These are phyloP conservation scores for Athene noctua DNA, from an alignment of 2,113 vertebrate genomes.

Conservation along the genomic window DNA sequence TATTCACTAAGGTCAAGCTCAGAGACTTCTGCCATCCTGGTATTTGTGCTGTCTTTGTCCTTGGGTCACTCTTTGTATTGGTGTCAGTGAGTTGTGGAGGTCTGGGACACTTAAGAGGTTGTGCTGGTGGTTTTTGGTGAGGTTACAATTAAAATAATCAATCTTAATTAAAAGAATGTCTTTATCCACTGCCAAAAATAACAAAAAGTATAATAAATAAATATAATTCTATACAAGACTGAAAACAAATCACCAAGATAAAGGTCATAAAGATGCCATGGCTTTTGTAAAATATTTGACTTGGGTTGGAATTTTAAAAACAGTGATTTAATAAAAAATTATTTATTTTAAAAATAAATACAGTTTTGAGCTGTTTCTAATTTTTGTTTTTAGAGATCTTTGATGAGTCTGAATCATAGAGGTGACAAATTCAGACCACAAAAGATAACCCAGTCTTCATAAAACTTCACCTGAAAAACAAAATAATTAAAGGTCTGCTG, in stretches of 20 bases:
- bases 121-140: neutral
- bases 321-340: neutral
- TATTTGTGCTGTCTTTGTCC: neutral
- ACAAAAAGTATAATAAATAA: neutral
- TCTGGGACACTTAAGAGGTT: neutral
- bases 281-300: neutral
- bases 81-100: neutral
- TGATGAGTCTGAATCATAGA: neutral
- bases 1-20: neutral
- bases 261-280: neutral
- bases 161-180: neutral
- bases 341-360: neutral
- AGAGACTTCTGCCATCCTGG: neutral
- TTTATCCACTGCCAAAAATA: neutral
- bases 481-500: neutral
- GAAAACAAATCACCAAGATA: neutral
- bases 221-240: neutral
- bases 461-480: neutral
- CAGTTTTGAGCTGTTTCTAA: neutral
- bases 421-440: neutral
- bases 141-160: neutral
- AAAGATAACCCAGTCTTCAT: neutral
- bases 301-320: neutral
- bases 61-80: neutral
- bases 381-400: neutral